Evolutionary conservation across 1,140 invertebrate genomes (phyloP).

Genomic region (Drosophila tsacasi): DNA sequence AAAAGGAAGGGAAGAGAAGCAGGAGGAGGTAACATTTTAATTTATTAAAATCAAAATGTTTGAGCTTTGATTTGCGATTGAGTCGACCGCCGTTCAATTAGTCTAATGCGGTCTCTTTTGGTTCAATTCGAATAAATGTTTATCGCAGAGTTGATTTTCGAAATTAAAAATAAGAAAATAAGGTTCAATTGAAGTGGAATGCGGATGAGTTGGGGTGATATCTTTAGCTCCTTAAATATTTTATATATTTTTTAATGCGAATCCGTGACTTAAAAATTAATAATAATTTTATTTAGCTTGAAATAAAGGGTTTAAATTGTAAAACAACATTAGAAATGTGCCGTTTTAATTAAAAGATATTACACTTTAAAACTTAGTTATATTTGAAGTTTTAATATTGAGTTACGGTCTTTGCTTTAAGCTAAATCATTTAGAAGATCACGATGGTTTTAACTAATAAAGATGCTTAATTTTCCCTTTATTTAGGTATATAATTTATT

Average conservation of each 20-base stretch:
- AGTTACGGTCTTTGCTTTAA: background rate
- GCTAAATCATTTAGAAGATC: fast-evolving
- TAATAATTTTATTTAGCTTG: background rate
- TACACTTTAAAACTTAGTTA: background rate
- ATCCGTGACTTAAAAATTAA: too few species aligned
- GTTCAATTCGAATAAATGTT: constrained; percentile 9
- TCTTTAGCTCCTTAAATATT: background rate
- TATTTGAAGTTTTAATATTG: too few species aligned
- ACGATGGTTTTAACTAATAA: background rate
- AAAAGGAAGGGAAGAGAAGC: background rate
- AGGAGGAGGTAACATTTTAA: constrained; percentile 35
- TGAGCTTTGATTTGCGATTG: constrained; percentile 55
- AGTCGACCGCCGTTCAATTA: constrained; percentile 56
- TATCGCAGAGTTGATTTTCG: constrained; percentile 15
- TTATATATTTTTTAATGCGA: background rate
- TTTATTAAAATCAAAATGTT: constrained; percentile 69
- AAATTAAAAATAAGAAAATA: constrained; percentile 36
- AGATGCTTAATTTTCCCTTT: background rate
- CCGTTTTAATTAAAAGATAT: background rate
- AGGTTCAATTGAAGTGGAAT: constrained; percentile 9
- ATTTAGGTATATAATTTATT: background rate
- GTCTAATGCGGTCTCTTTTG: constrained; percentile 48
- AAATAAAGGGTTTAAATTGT: background rate
- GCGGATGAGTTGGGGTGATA: constrained; percentile 1
- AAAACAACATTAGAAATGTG: too few species aligned